Conservation (phyloP, 2,797 vertebrate genomes). For the Coluber constrictor region DNA sequence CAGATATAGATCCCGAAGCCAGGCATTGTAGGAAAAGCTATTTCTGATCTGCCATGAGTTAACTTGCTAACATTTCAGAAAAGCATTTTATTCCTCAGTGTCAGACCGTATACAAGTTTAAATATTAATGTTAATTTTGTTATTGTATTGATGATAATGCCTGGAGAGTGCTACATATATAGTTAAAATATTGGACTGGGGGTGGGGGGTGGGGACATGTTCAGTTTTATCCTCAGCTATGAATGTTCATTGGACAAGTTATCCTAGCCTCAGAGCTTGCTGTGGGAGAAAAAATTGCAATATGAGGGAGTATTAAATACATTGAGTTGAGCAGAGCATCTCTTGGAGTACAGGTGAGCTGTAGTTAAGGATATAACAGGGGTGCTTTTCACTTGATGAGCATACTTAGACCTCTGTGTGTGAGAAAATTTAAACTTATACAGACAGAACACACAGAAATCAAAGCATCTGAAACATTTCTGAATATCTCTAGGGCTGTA, state of each 20-base stretch:
- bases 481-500: not conserved
- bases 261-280: not conserved
- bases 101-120: not conserved
- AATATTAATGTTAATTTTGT: not conserved
- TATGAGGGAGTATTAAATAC: not conserved
- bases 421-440: not conserved
- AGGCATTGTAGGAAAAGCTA: not conserved
- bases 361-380: not conserved
- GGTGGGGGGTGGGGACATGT: rapidly evolving
- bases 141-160: not conserved
- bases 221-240: not conserved
- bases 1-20: not conserved
- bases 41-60: not conserved
- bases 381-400: not conserved
- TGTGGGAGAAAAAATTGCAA: not conserved
- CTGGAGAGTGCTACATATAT: not conserved
- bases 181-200: not conserved
- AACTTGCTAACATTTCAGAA: not conserved
- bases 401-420: not conserved
- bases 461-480: not conserved
- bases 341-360: not conserved
- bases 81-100: not conserved
- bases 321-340: not conserved
- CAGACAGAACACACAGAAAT: not conserved
- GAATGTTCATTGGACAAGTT: not conserved